A percentile compares a stretch with the other conserved stretches of the same genome.
Conservation (phyloP, 2,888 invertebrate species). For the Ophioninae sp. region DNA sequence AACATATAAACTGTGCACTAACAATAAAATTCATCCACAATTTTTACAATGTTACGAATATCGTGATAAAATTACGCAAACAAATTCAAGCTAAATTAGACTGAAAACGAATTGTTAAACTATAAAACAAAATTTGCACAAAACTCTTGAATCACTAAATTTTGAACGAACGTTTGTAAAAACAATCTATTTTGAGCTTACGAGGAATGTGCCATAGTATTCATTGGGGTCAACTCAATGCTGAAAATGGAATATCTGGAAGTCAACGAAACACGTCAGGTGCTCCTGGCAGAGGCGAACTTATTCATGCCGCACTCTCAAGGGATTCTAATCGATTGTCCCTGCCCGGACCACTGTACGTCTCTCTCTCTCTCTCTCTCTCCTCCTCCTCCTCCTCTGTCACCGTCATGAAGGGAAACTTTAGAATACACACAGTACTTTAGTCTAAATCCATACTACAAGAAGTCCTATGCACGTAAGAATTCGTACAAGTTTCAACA, state of each 20-base stretch:
- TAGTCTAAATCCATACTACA: not conserved
- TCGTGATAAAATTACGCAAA: too few species aligned
- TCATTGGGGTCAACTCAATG: not conserved
- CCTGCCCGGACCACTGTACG: not conserved
- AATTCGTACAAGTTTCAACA: not conserved
- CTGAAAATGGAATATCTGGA: not conserved
- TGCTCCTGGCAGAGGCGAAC: not conserved
- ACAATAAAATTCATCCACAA: too few species aligned
- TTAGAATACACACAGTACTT: not conserved
- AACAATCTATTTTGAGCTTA: not conserved
- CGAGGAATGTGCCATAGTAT: not conserved
- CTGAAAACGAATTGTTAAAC: too few species aligned
- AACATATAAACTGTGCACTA: too few species aligned
- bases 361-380: not conserved
- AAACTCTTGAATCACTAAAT: too few species aligned
- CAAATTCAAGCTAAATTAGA: too few species aligned
- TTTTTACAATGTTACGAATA: too few species aligned
- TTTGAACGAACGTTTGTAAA: too few species aligned
- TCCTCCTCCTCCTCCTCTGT: not conserved
- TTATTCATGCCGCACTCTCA: conserved; percentile 2
- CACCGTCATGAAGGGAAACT: not conserved
- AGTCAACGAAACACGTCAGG: not conserved
- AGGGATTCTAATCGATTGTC: conserved; percentile 16
- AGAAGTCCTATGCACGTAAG: not conserved
- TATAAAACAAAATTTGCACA: too few species aligned